Conservation (phyloP, 1,140 invertebrate genomes). For the Orchestia grillus region DNA sequence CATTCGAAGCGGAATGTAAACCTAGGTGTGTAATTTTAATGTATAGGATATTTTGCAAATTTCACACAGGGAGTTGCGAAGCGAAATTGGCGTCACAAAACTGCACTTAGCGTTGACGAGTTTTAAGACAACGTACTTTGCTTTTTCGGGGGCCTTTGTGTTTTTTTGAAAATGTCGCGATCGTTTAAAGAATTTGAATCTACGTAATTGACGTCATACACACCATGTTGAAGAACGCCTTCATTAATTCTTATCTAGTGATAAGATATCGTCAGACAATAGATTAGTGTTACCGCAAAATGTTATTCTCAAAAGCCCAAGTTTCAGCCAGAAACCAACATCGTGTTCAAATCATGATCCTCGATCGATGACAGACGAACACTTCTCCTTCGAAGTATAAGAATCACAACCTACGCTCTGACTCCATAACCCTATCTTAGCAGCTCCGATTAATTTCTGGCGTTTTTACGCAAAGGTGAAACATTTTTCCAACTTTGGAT, state of each 20-base stretch:
- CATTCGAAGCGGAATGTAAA: background rate
- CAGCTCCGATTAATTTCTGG: background rate
- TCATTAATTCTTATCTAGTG: too few relatives aligned
- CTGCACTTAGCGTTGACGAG: too few relatives aligned
- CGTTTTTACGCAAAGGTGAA: background rate
- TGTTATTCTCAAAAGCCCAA: background rate
- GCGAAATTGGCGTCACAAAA: too few relatives aligned
- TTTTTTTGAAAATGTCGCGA: too few relatives aligned
- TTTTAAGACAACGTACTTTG: too few relatives aligned
- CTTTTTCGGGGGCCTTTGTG: too few relatives aligned
- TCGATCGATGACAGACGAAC: background rate
- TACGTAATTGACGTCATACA: too few relatives aligned
- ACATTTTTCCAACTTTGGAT: background rate
- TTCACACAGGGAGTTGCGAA: too few relatives aligned
- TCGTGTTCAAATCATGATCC: background rate
- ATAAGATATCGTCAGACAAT: background rate
- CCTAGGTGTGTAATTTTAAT: too few relatives aligned
- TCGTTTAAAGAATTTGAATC: too few relatives aligned
- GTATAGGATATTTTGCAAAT: too few relatives aligned
- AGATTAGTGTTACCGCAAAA: background rate
- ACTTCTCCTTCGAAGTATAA: background rate
- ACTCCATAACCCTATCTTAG: background rate
- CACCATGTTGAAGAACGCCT: too few relatives aligned
- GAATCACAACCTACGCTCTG: background rate
- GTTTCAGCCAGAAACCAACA: background rate